A percentile compares a stretch with the other conserved stretches of the same genome.
Evolutionary conservation across 2,797 vertebrate species (phyloP).

Genomic region (Cetoscarus ocellatus): DNA sequence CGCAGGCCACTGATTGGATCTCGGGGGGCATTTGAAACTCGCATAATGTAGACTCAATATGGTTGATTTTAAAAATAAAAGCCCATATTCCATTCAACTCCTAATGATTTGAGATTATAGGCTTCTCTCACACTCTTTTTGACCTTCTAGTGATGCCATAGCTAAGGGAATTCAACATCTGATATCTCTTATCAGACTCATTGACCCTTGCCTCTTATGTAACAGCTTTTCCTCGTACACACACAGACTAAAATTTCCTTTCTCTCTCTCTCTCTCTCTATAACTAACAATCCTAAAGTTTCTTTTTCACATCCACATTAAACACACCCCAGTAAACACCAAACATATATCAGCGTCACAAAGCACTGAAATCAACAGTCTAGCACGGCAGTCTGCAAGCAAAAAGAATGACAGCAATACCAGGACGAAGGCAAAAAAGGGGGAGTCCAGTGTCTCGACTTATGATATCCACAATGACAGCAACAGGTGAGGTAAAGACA

Average conservation of each 20-base stretch:
- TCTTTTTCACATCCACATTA: constrained; percentile 43
- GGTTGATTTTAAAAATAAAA: constrained; percentile 59
- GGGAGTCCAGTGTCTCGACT: constrained; percentile 49
- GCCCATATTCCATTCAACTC: too few relatives aligned
- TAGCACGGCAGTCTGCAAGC: constrained; percentile 55
- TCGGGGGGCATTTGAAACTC: constrained; percentile 69
- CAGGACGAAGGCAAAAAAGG: constrained; percentile 47
- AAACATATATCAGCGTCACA: constrained; percentile 54
- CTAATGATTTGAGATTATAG: too few relatives aligned
- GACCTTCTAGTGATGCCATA: constrained; percentile 23
- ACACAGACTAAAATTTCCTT: constrained; percentile 19
- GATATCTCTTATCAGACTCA: constrained; percentile 62
- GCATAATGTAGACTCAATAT: constrained; percentile 76
- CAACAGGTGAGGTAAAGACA: constrained; percentile 43
- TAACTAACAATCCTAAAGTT: constrained; percentile 25
- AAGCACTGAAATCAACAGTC: constrained; percentile 57
- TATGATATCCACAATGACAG: constrained; percentile 60
- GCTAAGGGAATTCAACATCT: constrained; percentile 68
- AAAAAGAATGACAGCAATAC: constrained; percentile 33
- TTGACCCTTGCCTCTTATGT: constrained; percentile 63
- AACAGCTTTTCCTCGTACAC: constrained; percentile 38
- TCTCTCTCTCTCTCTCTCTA: background rate
- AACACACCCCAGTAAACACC: constrained; percentile 45
- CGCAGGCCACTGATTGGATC: constrained; percentile 68
- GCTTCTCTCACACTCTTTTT: constrained; percentile 18